Evolutionary conservation across 1,140 invertebrate species (phyloP).

Genomic region (Tribolium madens): DNA sequence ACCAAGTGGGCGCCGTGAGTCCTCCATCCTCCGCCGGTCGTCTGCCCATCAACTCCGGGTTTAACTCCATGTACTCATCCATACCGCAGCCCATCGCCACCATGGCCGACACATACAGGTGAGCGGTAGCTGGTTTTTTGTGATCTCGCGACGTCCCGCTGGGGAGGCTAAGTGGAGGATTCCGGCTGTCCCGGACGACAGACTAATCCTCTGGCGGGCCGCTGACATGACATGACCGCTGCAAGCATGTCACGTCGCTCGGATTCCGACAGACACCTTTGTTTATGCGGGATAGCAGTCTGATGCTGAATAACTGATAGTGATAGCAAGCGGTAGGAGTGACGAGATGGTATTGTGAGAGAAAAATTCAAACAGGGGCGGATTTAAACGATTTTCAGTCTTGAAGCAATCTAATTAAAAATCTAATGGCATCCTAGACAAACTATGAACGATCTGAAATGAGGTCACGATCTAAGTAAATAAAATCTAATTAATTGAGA

Average conservation of each 20-base stretch:
- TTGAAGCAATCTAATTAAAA: too few relatives aligned
- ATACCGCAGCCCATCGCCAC: constrained; percentile 86
- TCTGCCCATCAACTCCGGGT: constrained; percentile 79
- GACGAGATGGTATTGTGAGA: neutral
- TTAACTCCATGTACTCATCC: constrained; percentile 87
- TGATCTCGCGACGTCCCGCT: constrained; percentile 30
- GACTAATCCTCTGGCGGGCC: constrained; percentile 51
- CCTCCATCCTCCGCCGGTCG: constrained; percentile 71
- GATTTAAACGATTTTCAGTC: neutral
- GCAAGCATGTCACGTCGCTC: constrained; percentile 54
- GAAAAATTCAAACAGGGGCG: neutral
- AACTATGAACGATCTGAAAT: too few relatives aligned
- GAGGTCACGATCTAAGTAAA: neutral
- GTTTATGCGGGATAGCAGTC: constrained; percentile 47
- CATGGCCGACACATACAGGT: constrained; percentile 88
- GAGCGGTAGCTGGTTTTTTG: constrained; percentile 20
- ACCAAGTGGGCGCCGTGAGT: constrained; percentile 69
- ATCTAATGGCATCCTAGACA: too few relatives aligned
- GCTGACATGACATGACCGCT: constrained; percentile 60
- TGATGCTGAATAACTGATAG: constrained; percentile 49
- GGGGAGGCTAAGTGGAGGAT: constrained; percentile 50
- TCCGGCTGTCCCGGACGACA: constrained; percentile 43
- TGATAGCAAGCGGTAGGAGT: neutral
- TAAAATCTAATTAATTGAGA: neutral
- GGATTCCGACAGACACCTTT: constrained; percentile 56